phyloP scores from a whole-genome alignment of 2,797 vertebrate species.

The Falco novaeseelandiae region DNA sequence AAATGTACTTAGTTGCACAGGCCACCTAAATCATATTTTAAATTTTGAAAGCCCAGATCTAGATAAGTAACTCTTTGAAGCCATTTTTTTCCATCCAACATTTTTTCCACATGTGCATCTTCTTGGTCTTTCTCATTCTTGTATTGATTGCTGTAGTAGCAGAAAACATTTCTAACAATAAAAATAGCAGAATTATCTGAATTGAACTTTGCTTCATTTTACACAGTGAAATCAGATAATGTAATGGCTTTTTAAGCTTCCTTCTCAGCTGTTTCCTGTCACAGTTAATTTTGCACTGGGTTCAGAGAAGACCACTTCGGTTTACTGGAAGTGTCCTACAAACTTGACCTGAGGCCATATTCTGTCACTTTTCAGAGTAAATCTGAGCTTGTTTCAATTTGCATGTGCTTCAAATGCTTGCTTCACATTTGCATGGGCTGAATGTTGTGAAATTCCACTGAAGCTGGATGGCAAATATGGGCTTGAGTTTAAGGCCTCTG shows the following conservation, averaged over 20 bases:
- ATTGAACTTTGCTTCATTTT: background rate
- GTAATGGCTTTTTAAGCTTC: background rate
- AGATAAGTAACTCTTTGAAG: background rate
- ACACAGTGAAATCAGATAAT: background rate
- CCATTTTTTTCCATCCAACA: background rate
- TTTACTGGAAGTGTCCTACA: background rate
- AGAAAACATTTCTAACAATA: slow-evolving; percentile 25
- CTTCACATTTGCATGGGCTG: background rate
- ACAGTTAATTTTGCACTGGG: background rate
- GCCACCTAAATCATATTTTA: background rate
- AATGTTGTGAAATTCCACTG: background rate
- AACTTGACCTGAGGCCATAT: background rate
- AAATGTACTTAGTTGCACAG: background rate
- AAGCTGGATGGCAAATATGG: background rate
- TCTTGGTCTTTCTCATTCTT: slow-evolving; percentile 45
- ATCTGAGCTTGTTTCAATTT: background rate
- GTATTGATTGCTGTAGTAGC: background rate
- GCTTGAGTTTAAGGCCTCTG: background rate
- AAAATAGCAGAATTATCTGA: slow-evolving; percentile 3
- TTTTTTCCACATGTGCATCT: slow-evolving; percentile 12
- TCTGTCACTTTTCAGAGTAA: background rate
- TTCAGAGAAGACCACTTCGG: background rate
- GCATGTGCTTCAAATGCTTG: background rate
- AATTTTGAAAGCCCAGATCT: background rate
- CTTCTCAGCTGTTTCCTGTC: background rate